Conservation (phyloP, 2,113 vertebrate genomes). For the Semnornis frantzii region DNA sequence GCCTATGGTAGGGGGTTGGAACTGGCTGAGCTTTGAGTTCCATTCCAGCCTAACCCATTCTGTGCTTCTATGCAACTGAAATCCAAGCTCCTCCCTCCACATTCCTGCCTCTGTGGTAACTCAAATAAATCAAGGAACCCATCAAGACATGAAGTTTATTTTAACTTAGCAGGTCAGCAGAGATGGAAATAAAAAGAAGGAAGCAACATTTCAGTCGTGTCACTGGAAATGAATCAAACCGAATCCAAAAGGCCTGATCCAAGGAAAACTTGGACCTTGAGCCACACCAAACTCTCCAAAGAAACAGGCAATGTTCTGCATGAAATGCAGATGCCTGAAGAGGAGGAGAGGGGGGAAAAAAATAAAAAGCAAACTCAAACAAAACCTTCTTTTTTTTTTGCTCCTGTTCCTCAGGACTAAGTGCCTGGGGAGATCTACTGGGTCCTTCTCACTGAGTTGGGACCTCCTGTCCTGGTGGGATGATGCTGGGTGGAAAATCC, state of each 20-base stretch:
- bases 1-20: too few species aligned
- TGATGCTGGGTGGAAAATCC: neutral
- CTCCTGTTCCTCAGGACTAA: neutral
- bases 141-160: neutral
- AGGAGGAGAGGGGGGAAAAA: neutral
- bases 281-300: neutral
- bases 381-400: neutral
- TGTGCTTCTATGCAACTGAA: neutral
- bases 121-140: conserved; percentile 37
- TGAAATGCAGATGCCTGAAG: neutral
- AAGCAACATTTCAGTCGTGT: neutral
- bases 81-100: neutral
- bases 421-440: neutral
- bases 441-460: neutral
- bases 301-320: neutral
- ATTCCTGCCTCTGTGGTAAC: neutral
- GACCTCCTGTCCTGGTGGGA: neutral
- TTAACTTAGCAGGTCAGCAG: neutral
- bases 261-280: conserved; percentile 19
- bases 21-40: too few species aligned
- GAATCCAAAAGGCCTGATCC: neutral
- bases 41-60: too few species aligned
- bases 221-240: conserved; percentile 2
- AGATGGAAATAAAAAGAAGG: neutral
- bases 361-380: neutral